Conservation (phyloP, 2,888 invertebrate species). For the Ectropis crepuscularia region DNA sequence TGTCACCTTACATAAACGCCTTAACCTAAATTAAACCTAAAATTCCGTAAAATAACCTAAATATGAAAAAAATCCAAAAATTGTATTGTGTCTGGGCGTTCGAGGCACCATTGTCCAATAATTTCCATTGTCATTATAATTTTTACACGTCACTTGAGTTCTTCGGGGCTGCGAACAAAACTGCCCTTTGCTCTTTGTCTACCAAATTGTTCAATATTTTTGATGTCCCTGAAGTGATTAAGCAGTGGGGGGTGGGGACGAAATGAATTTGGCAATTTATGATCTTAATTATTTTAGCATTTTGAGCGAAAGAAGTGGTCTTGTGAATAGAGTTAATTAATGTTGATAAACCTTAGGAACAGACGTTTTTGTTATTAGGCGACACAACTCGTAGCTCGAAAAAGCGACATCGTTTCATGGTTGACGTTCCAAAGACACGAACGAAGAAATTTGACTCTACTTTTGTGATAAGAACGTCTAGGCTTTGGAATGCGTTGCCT, state of each 20-base stretch:
- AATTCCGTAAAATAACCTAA: not conserved
- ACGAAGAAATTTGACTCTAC: too few species aligned
- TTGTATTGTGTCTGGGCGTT: slow-evolving; percentile 12
- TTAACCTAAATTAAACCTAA: too few species aligned
- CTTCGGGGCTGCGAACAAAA: slow-evolving; percentile 23
- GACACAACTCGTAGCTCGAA: too few species aligned
- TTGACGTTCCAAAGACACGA: too few species aligned
- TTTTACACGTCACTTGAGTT: slow-evolving; percentile 37
- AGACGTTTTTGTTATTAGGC: too few species aligned
- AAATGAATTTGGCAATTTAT: slow-evolving; percentile 43
- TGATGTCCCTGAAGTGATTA: slow-evolving; percentile 36
- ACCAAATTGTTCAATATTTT: slow-evolving; percentile 38
- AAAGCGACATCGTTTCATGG: too few species aligned
- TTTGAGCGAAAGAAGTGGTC: slow-evolving; percentile 21
- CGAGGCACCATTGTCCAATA: slow-evolving; percentile 27
- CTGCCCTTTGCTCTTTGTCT: slow-evolving; percentile 29
- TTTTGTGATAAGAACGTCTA: too few species aligned
- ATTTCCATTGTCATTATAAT: slow-evolving; percentile 37
- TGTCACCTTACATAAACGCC: too few species aligned
- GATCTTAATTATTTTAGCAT: slow-evolving; percentile 41
- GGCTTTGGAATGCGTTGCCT: too few species aligned
- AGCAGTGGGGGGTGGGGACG: slow-evolving; percentile 30
- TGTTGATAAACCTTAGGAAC: not conserved
- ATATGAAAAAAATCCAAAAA: slow-evolving; percentile 3
- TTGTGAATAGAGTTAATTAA: slow-evolving; percentile 8